Conservation (phyloP, 2,888 invertebrate genomes). For the Tuta absoluta region DNA sequence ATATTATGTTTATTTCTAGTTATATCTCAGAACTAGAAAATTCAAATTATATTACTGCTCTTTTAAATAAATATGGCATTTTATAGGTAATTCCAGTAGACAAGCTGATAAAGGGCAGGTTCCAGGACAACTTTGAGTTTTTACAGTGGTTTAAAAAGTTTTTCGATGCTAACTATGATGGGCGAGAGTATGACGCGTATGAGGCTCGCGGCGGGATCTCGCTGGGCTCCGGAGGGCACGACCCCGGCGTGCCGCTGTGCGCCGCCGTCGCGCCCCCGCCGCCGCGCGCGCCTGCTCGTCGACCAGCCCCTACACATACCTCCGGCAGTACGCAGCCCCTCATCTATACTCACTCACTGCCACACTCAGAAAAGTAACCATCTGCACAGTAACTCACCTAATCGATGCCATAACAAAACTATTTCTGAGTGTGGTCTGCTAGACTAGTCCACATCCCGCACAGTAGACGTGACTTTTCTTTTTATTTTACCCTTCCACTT, state of each 20-base stretch:
- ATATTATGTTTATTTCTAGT: too few relatives aligned
- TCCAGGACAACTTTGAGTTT: conserved; percentile 99
- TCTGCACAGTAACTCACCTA: conserved; percentile 30
- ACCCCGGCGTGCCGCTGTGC: conserved; percentile 74
- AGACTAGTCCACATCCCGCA: conserved; percentile 53
- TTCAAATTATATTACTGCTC: not conserved
- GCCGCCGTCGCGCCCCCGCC: conserved; percentile 52
- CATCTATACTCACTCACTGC: conserved; percentile 39
- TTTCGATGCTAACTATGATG: conserved; percentile 99
- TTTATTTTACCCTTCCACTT: conserved; percentile 61
- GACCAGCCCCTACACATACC: conserved; percentile 52
- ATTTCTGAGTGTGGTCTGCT: conserved; percentile 26
- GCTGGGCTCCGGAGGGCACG: conserved; percentile 86
- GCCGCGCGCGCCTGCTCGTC: conserved; percentile 46
- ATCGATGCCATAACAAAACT: conserved; percentile 9
- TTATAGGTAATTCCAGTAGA: conserved; percentile 99
- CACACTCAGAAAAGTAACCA: conserved; percentile 46
- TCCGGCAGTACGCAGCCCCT: conserved; percentile 71
- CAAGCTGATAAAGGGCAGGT: conserved; percentile 98
- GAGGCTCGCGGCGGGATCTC: conserved; percentile 92
- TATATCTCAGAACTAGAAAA: too few relatives aligned
- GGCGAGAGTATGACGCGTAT: conserved; percentile 96
- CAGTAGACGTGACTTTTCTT: conserved; percentile 55
- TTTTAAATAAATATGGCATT: not conserved
- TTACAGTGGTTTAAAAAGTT: conserved; percentile 99